Percentiles rank a stretch among this genome's conserved stretches.
Evolutionary conservation across 2,113 vertebrate species (phyloP).

Genomic region (Barbus barbus): DNA sequence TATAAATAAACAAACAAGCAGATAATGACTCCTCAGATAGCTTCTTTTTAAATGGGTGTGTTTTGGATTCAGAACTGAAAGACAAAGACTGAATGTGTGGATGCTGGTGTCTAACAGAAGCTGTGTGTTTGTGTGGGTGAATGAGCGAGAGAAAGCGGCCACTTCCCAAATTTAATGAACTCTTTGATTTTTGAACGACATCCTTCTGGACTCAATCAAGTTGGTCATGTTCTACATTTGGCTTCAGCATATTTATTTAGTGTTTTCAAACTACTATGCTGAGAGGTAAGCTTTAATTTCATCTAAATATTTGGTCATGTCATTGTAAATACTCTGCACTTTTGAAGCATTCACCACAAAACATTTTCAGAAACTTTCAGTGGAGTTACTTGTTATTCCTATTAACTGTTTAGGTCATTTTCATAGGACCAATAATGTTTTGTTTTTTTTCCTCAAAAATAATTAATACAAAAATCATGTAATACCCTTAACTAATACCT

Average conservation of each 20-base stretch:
- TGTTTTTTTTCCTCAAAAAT: too few relatives aligned
- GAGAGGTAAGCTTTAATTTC: neutral
- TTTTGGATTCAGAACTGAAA: neutral
- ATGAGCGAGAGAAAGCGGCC: constrained; percentile 12
- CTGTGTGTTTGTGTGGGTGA: neutral
- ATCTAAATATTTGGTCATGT: neutral
- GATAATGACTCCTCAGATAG: constrained; percentile 48
- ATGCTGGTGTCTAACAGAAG: constrained; percentile 3
- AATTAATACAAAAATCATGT: neutral
- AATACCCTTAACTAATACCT: neutral
- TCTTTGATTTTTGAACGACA: constrained; percentile 33
- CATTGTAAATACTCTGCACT: neutral
- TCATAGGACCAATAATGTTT: too few relatives aligned
- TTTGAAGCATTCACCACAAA: neutral
- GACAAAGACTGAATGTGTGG: constrained; percentile 1
- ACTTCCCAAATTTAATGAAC: constrained; percentile 15
- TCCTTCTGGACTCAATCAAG: constrained; percentile 38
- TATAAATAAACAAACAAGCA: constrained; percentile 64
- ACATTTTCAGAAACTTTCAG: neutral
- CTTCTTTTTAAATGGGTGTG: constrained; percentile 35
- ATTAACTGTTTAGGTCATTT: neutral
- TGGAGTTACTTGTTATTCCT: neutral
- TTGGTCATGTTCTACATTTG: constrained; percentile 2
- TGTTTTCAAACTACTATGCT: neutral
- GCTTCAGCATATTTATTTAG: constrained; percentile 13